These are phyloP conservation scores for Hydropsyche tenuis DNA, from an alignment of 1,140 invertebrate genomes.

Conservation along the genomic window DNA sequence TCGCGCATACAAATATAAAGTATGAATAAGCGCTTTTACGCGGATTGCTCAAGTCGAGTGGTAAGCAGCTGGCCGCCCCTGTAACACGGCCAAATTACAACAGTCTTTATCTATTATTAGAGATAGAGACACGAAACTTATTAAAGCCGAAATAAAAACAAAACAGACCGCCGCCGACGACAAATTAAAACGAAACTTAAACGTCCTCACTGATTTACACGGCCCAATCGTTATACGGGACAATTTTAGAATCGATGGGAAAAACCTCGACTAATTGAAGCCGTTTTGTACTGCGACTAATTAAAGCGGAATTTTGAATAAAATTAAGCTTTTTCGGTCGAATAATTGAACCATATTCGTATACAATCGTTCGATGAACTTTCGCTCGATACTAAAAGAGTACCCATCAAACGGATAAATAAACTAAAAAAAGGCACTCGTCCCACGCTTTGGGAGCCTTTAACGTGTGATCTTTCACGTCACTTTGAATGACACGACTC, in stretches of 20 bases:
- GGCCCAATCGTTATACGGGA: slow-evolving; percentile 5
- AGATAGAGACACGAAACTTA: slow-evolving; percentile 5
- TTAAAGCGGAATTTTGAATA: no score
- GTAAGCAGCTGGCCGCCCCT: slow-evolving; percentile 20
- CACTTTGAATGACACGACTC: no score
- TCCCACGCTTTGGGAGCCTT: no score
- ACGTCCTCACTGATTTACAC: slow-evolving; percentile 7
- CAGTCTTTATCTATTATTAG: slow-evolving; percentile 29
- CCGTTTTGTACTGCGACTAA: no score
- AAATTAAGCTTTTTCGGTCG: no score
- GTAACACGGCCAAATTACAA: slow-evolving; percentile 28
- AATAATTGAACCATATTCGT: no score
- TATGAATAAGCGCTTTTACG: slow-evolving; percentile 17
- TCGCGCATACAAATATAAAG: slow-evolving; percentile 7
- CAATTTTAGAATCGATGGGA: background rate
- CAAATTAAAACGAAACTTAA: slow-evolving; percentile 23
- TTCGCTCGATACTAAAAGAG: no score
- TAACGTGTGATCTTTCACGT: no score
- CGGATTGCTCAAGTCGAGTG: slow-evolving; percentile 20
- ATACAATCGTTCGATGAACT: no score
- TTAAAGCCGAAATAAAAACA: background rate
- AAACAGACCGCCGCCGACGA: background rate
- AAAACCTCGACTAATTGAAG: no score
- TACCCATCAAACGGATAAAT: no score
- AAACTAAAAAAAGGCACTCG: no score